Percentiles rank a stretch among this genome's conserved stretches.
phyloP scores from a whole-genome alignment of 2,113 vertebrate species.

The Promerops cafer region DNA sequence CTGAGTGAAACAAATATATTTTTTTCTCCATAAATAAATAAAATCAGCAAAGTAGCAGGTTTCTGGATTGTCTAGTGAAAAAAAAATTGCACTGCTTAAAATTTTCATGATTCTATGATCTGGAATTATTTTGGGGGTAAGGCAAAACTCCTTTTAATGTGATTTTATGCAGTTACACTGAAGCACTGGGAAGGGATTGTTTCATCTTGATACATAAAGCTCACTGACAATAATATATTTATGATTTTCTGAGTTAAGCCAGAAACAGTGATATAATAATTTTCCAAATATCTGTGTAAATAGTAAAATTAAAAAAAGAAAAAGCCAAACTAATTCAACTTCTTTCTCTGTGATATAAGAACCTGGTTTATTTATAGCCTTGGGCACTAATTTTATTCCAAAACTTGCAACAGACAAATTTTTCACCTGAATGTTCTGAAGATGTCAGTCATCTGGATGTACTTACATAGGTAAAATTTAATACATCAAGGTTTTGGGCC shows the following conservation, averaged over 20 bases:
- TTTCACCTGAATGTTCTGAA: not conserved
- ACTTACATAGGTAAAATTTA: not conserved
- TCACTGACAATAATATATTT: not conserved
- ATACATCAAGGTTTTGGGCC: not conserved
- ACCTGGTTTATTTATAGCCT: not conserved
- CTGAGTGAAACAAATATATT: not conserved
- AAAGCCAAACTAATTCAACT: accelerated
- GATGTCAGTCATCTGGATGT: not conserved
- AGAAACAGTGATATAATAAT: not conserved
- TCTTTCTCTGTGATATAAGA: not conserved
- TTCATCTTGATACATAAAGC: not conserved
- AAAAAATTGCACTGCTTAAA: not conserved
- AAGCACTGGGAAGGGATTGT: not conserved
- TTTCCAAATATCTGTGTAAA: not conserved
- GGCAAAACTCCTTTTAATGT: not conserved
- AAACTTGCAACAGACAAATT: not conserved
- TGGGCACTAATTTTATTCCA: not conserved
- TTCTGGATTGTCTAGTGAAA: not conserved
- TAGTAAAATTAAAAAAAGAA: not conserved
- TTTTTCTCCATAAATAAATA: not conserved
- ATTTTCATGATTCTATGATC: not conserved
- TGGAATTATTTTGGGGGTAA: not conserved
- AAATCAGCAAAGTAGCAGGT: not conserved
- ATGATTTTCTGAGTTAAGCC: not conserved
- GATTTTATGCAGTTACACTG: not conserved